phyloP scores from a whole-genome alignment of 2,888 invertebrate species.

The Zelleria hepariella region DNA sequence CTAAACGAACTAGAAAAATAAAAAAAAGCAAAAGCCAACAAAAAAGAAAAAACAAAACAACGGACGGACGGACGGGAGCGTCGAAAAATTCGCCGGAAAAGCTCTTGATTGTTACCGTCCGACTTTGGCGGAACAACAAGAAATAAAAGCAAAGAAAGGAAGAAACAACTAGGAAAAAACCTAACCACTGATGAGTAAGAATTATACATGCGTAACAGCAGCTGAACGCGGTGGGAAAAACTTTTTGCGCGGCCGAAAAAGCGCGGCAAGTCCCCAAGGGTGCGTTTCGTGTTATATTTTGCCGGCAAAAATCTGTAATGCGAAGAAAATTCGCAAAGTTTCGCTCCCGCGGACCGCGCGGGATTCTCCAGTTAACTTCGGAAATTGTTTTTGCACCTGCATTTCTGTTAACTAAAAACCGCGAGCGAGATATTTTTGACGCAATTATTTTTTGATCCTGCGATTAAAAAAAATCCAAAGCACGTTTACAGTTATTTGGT shows the following conservation, averaged over 20 bases:
- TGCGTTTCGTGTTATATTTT: neutral
- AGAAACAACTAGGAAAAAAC: slow-evolving; percentile 1
- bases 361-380: slow-evolving; percentile 4
- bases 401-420: slow-evolving; percentile 4
- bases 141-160: neutral
- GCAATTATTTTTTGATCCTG: neutral
- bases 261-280: neutral
- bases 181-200: neutral
- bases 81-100: neutral
- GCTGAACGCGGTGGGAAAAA: neutral
- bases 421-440: neutral
- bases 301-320: slow-evolving; percentile 5
- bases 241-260: neutral
- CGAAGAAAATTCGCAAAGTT: slow-evolving; percentile 3
- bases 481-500: no score
- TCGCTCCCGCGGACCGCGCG: neutral
- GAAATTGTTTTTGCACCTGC: slow-evolving; percentile 6
- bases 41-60: neutral
- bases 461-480: neutral
- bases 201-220: slow-evolving; percentile 6
- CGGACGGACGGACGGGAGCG: neutral
- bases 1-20: neutral
- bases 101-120: neutral
- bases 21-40: neutral
- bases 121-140: neutral